These are phyloP conservation scores for Tapirus indicus DNA, from an alignment of 2,797 vertebrate genomes.

Conservation along the genomic window DNA sequence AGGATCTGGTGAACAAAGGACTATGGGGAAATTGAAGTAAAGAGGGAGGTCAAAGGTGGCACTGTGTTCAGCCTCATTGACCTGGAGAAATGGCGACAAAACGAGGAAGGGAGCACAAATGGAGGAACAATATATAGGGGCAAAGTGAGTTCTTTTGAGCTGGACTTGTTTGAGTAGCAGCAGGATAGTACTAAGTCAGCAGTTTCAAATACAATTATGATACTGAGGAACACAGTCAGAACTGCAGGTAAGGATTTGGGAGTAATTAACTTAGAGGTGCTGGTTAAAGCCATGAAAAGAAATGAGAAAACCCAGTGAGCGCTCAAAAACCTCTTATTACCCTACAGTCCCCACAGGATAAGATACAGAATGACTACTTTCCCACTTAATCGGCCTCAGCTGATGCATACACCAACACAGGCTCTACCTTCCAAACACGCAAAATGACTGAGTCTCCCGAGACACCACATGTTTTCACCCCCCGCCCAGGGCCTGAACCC, in stretches of 20 bases:
- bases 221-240: conserved; percentile 48
- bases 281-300: conserved; percentile 38
- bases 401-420: neutral
- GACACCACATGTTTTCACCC: neutral
- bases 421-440: neutral
- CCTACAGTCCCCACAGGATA: neutral
- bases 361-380: conserved; percentile 54
- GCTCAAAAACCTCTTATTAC: conserved; percentile 41
- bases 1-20: neutral
- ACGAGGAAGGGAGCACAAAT: neutral
- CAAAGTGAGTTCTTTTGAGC: conserved; percentile 14
- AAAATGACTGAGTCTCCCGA: neutral
- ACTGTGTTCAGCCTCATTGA: neutral
- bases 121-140: neutral
- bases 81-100: neutral
- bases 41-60: neutral
- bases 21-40: neutral
- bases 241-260: conserved; percentile 33
- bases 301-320: conserved; percentile 35
- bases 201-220: conserved; percentile 47
- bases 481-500: neutral
- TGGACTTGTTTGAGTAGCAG: neutral
- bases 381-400: neutral
- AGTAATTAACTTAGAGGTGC: conserved; percentile 61
- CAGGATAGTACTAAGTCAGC: neutral